Evolutionary conservation across 2,888 invertebrate species (phyloP).

Genomic region (Helobdella robusta): DNA sequence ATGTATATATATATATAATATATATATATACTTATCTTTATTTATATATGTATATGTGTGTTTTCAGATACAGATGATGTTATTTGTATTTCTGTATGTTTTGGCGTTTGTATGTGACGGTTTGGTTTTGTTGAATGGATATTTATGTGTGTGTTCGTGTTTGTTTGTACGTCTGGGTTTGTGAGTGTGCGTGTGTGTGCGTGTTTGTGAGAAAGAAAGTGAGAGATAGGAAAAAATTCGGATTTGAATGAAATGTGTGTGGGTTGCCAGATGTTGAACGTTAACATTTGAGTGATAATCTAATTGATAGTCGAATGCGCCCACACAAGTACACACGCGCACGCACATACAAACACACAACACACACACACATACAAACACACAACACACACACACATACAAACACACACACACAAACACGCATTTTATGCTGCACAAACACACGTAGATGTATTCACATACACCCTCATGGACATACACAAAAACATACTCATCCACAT

Average conservation of each 20-base stretch:
- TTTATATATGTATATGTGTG: no score
- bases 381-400: background rate
- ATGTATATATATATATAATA: no score
- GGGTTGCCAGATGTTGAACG: background rate
- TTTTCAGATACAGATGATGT: no score
- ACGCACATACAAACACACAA: background rate
- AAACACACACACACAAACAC: background rate
- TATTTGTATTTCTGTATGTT: no score
- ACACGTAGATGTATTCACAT: background rate
- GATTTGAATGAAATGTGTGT: background rate
- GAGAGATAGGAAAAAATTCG: no score
- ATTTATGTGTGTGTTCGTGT: background rate
- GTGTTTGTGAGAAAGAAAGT: no score
- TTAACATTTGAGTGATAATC: background rate
- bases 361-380: background rate
- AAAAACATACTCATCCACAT: conserved; percentile 9
- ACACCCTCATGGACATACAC: conserved; percentile 8
- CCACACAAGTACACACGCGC: background rate
- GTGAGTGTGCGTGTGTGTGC: background rate
- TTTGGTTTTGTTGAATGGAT: background rate
- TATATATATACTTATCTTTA: no score
- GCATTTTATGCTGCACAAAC: background rate
- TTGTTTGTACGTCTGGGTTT: background rate
- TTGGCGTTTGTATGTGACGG: no score
- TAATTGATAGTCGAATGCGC: background rate